These are phyloP conservation scores for Anas bahamensis DNA, from an alignment of 2,797 vertebrate genomes.

Conservation along the genomic window DNA sequence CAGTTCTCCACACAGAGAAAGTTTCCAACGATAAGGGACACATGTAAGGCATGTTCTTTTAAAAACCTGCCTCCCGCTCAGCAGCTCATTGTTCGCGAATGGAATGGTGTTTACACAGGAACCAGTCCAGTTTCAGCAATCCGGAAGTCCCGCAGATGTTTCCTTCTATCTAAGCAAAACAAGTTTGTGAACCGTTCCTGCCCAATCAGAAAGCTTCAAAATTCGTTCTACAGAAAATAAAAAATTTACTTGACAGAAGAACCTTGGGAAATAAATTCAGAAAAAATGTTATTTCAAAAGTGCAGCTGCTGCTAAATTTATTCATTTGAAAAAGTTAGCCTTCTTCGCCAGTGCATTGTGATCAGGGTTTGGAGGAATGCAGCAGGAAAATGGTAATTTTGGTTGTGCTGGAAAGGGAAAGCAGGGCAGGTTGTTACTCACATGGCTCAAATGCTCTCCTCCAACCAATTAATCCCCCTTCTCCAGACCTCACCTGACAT, in stretches of 20 bases:
- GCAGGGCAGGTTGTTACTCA: background rate
- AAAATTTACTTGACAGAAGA: background rate
- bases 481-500: background rate
- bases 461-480: background rate
- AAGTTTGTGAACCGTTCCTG: constrained; percentile 9
- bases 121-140: constrained; percentile 70
- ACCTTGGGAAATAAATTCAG: background rate
- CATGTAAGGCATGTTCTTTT: background rate
- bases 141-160: constrained; percentile 77
- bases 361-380: background rate
- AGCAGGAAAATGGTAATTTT: background rate
- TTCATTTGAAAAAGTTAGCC: background rate
- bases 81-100: constrained; percentile 44
- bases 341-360: background rate
- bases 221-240: background rate
- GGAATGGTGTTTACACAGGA: constrained; percentile 75
- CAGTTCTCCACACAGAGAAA: background rate
- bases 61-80: background rate
- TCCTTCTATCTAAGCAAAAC: constrained; percentile 78
- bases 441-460: background rate
- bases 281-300: background rate
- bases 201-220: background rate
- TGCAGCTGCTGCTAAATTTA: background rate
- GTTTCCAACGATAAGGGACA: constrained; percentile 9
- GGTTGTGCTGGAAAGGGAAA: background rate